Base-by-base conservation (phyloP, 2,888 invertebrate species). In the Dicyrtoma fusca region DNA sequence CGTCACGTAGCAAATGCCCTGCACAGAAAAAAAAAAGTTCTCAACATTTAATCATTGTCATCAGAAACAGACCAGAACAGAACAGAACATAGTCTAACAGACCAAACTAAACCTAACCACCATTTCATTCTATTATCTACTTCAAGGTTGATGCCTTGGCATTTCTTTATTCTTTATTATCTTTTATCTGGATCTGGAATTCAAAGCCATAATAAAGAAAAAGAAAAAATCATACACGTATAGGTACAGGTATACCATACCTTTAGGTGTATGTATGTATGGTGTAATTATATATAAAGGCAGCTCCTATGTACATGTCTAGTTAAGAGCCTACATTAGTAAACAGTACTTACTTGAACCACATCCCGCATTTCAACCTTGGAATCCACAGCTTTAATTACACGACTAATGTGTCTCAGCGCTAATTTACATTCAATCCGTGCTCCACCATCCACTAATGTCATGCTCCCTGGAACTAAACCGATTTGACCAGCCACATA, bases 401-500 rank as follows among this genome's bases (percentile, higher is more conserved):
- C 89, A 74, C 95, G 88, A 79, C 89, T 88, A 68, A 95, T 89
- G 83, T 97, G 95, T 13, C 93, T 86, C 77, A 96, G 86, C 1
- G 94, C 89, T 25, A 97, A 86, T 77, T 91, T 90, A 81, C 93
- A 92, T 85, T 96, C 93, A 47, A 89, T 86, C 79, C 91, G 89
- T 79, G 92, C 89, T 72, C 93, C 94, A 72, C 93, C 92, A 68
- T 87, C 87, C 45, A 92, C 86, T 80, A 93, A 84, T 80, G 87
- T 85, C 89, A 93, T 88, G 79, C 88, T 90, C 34, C 92, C 92
- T 73, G 93, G 95, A 77, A 95, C 90, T 78, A 97, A 86, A 14
- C 92, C 94, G 80, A 97, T 95, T 86, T 95, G 95, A 0, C 96
- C 96, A 80, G 96, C 94, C 64, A 95, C 89, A 82, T 91, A 90